Conservation (phyloP, 2,797 vertebrate genomes). For the Phalloptychus januarius region DNA sequence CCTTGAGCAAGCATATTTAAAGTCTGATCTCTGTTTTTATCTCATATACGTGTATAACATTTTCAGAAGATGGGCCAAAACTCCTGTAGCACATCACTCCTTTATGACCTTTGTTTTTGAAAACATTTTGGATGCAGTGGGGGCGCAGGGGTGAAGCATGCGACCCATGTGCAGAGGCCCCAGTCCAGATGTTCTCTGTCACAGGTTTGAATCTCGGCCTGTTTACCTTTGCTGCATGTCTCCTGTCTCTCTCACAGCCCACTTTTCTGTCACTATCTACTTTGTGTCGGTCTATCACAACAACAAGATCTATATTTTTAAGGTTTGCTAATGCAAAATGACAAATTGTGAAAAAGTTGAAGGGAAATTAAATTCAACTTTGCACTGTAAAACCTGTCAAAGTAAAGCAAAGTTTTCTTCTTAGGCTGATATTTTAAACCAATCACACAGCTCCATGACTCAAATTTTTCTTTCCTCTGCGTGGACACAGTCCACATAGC, state of each 20-base stretch:
- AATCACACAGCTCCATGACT: conserved; percentile 14
- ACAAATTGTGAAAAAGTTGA: neutral
- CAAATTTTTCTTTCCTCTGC: conserved; percentile 31
- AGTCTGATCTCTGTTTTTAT: neutral
- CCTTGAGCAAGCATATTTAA: neutral
- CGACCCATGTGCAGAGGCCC: too few relatives aligned
- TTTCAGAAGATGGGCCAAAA: neutral
- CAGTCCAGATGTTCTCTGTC: too few relatives aligned
- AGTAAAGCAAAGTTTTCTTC: neutral
- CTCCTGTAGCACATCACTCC: neutral
- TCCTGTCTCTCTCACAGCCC: too few relatives aligned
- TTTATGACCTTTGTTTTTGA: neutral
- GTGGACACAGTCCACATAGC: conserved; percentile 34
- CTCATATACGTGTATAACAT: neutral
- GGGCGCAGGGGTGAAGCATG: too few relatives aligned
- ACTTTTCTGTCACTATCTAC: too few relatives aligned
- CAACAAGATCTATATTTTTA: neutral
- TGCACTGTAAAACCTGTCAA: neutral
- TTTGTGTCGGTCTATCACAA: neutral
- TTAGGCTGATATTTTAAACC: conserved; percentile 4
- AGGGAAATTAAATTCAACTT: neutral
- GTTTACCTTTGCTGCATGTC: too few relatives aligned
- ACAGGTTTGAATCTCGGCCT: too few relatives aligned
- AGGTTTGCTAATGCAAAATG: neutral
- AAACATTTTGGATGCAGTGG: neutral